Evolutionary conservation across 2,797 vertebrate species (phyloP).

Genomic region (Phylloscopus collybita): DNA sequence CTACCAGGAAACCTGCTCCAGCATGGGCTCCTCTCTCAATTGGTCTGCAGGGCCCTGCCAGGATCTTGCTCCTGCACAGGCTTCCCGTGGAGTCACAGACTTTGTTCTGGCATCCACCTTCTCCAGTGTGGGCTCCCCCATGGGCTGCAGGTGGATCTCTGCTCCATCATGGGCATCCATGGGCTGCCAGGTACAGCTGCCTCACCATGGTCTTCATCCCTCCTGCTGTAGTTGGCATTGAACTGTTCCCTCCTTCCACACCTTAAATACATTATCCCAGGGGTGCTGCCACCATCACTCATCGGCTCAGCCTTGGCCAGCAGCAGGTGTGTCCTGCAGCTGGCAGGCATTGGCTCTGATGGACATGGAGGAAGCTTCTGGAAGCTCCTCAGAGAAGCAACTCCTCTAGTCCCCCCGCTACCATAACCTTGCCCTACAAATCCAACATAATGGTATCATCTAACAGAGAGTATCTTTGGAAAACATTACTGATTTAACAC

Average conservation of each 20-base stretch:
- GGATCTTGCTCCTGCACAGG: neutral
- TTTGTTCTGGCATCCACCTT: neutral
- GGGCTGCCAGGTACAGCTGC: neutral
- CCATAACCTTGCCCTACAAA: neutral
- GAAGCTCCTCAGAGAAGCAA: neutral
- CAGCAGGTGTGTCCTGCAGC: neutral
- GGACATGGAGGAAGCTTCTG: neutral
- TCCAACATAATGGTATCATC: neutral
- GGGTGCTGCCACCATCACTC: neutral
- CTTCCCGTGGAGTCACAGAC: neutral
- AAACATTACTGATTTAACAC: neutral
- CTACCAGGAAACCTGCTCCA: neutral
- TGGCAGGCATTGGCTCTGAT: neutral
- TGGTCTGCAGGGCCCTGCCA: neutral
- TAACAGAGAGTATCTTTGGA: neutral
- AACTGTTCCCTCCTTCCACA: neutral
- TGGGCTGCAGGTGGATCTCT: neutral
- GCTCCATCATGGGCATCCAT: neutral
- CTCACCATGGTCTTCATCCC: neutral
- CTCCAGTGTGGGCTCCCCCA: neutral
- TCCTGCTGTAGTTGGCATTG: neutral
- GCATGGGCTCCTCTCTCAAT: neutral
- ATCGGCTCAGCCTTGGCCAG: neutral
- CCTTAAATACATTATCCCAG: neutral
- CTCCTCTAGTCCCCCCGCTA: accelerated